Conservation (phyloP, 1,140 invertebrate species). For the Hormaphis cornu region DNA sequence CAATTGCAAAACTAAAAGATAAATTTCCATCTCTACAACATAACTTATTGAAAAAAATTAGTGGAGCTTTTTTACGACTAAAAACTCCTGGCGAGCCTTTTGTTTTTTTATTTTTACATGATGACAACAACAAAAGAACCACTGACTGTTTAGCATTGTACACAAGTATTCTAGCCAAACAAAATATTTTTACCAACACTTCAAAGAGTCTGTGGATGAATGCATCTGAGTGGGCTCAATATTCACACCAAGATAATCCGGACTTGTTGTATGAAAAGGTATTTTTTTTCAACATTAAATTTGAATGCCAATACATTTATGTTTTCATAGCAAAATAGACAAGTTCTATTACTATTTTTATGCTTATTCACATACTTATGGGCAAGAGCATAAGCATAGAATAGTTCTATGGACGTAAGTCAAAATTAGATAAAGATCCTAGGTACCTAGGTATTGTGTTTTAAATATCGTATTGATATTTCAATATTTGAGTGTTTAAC, state of each 20-base stretch:
- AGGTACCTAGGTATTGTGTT: too few relatives aligned
- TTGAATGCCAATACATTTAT: too few relatives aligned
- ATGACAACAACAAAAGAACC: background rate
- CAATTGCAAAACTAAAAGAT: background rate
- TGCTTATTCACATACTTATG: too few relatives aligned
- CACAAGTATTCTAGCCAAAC: background rate
- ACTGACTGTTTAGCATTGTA: background rate
- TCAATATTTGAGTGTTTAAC: too few relatives aligned
- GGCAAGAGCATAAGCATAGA: too few relatives aligned
- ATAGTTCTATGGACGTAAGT: too few relatives aligned
- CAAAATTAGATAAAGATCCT: too few relatives aligned
- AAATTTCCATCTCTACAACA: background rate
- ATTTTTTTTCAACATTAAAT: background rate
- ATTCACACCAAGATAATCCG: background rate
- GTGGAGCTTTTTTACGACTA: background rate
- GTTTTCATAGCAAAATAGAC: too few relatives aligned
- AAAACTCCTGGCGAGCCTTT: background rate
- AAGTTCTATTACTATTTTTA: too few relatives aligned
- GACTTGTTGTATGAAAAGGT: background rate
- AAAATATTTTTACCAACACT: background rate
- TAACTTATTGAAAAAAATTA: background rate
- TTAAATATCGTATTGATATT: too few relatives aligned
- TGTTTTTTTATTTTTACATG: conserved; percentile 3
- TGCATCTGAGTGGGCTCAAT: background rate
- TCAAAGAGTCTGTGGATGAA: background rate